Conservation (phyloP, 2,113 vertebrate genomes). For the Ophiodon elongatus region DNA sequence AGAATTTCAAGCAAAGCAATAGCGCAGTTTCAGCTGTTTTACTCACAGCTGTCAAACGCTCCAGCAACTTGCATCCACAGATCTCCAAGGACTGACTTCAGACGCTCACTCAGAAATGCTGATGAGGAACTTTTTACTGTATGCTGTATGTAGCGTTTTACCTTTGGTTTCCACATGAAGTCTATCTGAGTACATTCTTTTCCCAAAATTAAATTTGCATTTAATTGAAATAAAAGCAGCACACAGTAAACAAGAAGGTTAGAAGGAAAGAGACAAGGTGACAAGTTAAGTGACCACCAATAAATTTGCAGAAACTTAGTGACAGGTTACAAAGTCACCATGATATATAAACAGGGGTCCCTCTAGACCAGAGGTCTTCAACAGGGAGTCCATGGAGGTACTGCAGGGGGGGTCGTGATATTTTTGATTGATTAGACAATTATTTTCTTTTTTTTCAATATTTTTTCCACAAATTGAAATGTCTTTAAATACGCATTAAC, state of each 20-base stretch:
- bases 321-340: too few species aligned
- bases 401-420: too few species aligned
- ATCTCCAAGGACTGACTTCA: constrained; percentile 30
- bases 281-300: neutral
- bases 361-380: too few species aligned
- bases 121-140: constrained; percentile 14
- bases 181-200: neutral
- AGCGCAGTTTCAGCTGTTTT: constrained; percentile 33
- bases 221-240: neutral
- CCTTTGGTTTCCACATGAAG: too few species aligned
- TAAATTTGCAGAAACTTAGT: neutral
- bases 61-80: constrained; percentile 3
- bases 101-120: constrained; percentile 1
- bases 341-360: too few species aligned
- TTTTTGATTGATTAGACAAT: too few species aligned
- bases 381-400: too few species aligned
- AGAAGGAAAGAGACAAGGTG: neutral
- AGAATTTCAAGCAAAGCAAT: constrained; percentile 20
- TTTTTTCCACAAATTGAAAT: too few species aligned
- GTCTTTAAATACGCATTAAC: too few species aligned
- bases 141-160: neutral
- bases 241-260: neutral
- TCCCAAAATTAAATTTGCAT: neutral
- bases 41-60: constrained; percentile 23
- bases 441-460: too few species aligned